Percentiles rank a stretch among this genome's conserved stretches.
These are phyloP conservation scores for Poecilia latipinna DNA, from an alignment of 2,113 vertebrate genomes.

Conservation along the genomic window DNA sequence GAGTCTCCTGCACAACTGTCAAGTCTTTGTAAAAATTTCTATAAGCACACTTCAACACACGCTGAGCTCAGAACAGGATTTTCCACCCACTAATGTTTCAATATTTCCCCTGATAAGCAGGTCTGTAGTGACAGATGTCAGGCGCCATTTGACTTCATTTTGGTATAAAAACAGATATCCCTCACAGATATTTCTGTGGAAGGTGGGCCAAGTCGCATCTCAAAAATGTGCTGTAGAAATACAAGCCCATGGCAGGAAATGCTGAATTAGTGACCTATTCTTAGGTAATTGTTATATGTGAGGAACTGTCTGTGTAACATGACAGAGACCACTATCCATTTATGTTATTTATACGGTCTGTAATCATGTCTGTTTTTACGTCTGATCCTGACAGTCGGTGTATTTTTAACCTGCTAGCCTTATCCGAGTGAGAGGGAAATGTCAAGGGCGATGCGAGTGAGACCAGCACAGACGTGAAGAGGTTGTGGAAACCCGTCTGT, in stretches of 20 bases:
- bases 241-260: too few relatives aligned
- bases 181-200: not conserved
- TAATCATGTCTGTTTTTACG: not conserved
- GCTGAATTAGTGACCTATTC: too few relatives aligned
- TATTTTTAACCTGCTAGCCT: not conserved
- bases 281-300: too few relatives aligned
- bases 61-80: slow-evolving; percentile 12
- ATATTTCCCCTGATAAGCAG: slow-evolving; percentile 5
- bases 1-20: not conserved
- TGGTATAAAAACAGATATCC: not conserved
- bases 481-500: not conserved
- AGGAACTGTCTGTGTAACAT: not conserved
- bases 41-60: not conserved
- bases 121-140: slow-evolving; percentile 11
- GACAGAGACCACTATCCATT: not conserved
- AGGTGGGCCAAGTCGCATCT: not conserved
- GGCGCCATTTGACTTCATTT: slow-evolving; percentile 4
- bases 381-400: not conserved
- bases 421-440: not conserved
- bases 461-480: not conserved
- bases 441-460: not conserved
- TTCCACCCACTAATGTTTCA: slow-evolving; percentile 14
- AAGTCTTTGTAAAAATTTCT: slow-evolving; percentile 10
- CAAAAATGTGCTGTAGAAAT: not conserved
- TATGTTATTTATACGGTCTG: not conserved